Percentiles rank a stretch among this genome's conserved stretches.
phyloP scores from a whole-genome alignment of 2,113 vertebrate genomes.

The Oreotragus oreotragus region DNA sequence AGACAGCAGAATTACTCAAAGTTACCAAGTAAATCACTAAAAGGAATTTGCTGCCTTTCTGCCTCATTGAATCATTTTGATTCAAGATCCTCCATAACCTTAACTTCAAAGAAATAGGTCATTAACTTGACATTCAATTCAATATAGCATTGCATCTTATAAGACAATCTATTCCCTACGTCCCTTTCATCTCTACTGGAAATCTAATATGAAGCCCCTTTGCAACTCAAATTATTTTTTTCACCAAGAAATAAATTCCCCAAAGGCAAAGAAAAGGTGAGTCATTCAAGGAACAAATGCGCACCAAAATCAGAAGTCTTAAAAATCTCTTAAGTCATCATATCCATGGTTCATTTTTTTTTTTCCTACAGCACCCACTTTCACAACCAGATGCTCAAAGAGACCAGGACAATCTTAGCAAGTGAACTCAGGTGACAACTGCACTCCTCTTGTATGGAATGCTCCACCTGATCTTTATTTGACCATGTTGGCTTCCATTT shows the following conservation, averaged over 20 bases:
- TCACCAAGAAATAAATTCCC: constrained; percentile 29
- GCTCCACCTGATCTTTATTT: background rate
- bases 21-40: constrained; percentile 55
- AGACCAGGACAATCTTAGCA: background rate
- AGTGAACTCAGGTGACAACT: background rate
- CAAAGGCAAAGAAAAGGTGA: constrained; percentile 17
- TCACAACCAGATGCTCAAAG: background rate
- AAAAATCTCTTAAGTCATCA: constrained; percentile 24
- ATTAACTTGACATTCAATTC: constrained; percentile 60
- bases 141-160: constrained; percentile 53
- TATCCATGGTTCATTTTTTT: background rate
- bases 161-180: constrained; percentile 47
- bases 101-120: constrained; percentile 66
- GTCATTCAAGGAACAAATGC: background rate
- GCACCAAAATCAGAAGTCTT: constrained; percentile 28
- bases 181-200: constrained; percentile 45
- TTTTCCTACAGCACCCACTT: background rate
- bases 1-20: constrained; percentile 26
- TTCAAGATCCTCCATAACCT: constrained; percentile 55
- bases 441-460: background rate
- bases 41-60: constrained; percentile 45
- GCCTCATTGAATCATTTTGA: constrained; percentile 47
- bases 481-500: background rate
- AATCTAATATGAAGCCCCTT: constrained; percentile 44
- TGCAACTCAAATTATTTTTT: constrained; percentile 37